Evolutionary conservation across 2,797 vertebrate species (phyloP), one percentile per base, ranked within the genome.

Genomic region (Phalanger gymnotis): DNA sequence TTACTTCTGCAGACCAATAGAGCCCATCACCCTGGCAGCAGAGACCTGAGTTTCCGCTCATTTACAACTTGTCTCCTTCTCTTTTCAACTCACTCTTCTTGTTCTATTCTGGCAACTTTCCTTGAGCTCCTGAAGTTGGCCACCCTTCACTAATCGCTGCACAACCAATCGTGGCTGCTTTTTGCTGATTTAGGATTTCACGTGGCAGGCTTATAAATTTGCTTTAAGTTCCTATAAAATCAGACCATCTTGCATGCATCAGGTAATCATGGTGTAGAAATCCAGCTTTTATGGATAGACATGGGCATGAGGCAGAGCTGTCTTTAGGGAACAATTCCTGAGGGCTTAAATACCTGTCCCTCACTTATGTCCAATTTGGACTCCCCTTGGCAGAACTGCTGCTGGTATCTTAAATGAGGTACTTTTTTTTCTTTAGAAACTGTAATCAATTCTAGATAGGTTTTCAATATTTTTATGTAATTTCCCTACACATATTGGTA

Each of bases 1-100:
- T 98, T 97, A 98, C 98, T 98, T 99, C 98, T 98, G 98, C 98
- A 99, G 99, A 98, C 97, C 97, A 55, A 97, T 98, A 96, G 97
- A 96, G 96, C 97, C 97, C 98, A 97, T 98, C 97, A 97, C 98
- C 97, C 31, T 73, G 5, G 98, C 98, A 98, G 96, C 98, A 98
- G 98, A 98, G 97, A 97, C 98, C 98, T 99, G 99, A 99, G 99
- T 99, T 99, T 98, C 96, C 89, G 98, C 97, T 99, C 98, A 98
- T 98, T 98, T 98, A 97, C 98, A 98, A 97, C 96, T 95, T 97
- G 97, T 93, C 97, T 97, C 97, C 98, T 57, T 66, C 96, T 97
- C 93, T 98, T 97, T 98, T 97, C 98, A 95, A 97, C 98, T 94
- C 97, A 98, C 98, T 96, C 98, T 98, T 97, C 98, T 98, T 97